Conservation (phyloP, 1,140 invertebrate genomes). For the Chionoecetes opilio region DNA sequence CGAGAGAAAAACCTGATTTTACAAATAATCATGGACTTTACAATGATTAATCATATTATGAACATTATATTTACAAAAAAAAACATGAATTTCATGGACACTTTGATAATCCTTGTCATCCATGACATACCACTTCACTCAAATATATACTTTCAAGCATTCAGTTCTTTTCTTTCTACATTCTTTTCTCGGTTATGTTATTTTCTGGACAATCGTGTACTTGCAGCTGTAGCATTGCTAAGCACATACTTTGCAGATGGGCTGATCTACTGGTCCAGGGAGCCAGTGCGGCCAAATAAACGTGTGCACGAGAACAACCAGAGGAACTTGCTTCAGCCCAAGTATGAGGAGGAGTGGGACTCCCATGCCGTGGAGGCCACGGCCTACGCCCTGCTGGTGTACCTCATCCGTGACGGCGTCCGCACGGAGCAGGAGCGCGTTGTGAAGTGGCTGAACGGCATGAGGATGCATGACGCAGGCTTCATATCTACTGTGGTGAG, state of each 20-base stretch:
- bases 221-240: background rate
- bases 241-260: slow-evolving; percentile 83
- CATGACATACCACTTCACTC: no score
- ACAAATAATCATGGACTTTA: no score
- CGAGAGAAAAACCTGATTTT: no score
- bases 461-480: slow-evolving; percentile 86
- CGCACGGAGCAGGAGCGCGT: slow-evolving; percentile 84
- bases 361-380: slow-evolving; percentile 86
- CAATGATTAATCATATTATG: no score
- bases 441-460: slow-evolving; percentile 87
- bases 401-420: slow-evolving; percentile 85
- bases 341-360: slow-evolving; percentile 83
- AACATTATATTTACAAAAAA: no score
- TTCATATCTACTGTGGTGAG: slow-evolving; percentile 86
- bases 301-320: slow-evolving; percentile 85
- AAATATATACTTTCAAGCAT: no score
- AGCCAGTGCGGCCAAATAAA: slow-evolving; percentile 82
- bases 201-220: background rate
- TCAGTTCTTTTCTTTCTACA: no score
- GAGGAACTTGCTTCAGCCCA: slow-evolving; percentile 84
- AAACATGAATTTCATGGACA: no score
- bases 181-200: no score
- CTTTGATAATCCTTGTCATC: no score
- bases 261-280: slow-evolving; percentile 85
- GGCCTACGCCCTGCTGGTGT: slow-evolving; percentile 86